phyloP scores from a whole-genome alignment of 2,113 vertebrate genomes.

The Helogale parvula region DNA sequence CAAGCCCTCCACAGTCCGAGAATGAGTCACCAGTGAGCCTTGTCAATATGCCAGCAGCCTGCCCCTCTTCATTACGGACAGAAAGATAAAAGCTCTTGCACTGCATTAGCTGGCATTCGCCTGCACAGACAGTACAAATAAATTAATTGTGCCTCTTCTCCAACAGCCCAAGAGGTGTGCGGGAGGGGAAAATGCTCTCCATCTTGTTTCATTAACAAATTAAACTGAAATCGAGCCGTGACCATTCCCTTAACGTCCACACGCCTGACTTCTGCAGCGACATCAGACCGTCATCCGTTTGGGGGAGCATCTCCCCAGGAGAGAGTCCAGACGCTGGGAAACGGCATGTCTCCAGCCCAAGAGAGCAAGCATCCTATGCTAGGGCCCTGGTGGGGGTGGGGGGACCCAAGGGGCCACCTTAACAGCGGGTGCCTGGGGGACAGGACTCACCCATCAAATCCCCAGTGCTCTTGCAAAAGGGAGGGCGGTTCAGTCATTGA shows the following conservation, averaged over 20 bases:
- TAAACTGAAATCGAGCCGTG: conserved; percentile 83
- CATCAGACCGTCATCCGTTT: not conserved
- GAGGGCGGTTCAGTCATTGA: conserved; percentile 1
- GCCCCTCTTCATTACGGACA: conserved; percentile 87
- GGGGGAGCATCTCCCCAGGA: not conserved
- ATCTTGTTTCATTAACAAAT: conserved; percentile 89
- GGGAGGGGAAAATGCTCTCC: conserved; percentile 80
- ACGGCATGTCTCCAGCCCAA: not conserved
- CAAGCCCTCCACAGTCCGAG: conserved; percentile 82
- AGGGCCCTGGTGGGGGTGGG: not conserved
- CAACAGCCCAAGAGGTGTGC: conserved; percentile 84
- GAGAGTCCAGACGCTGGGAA: not conserved
- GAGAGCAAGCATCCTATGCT: not conserved
- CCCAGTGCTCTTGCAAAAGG: not conserved
- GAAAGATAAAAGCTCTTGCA: conserved; percentile 89
- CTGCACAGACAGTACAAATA: conserved; percentile 88
- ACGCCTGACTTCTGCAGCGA: conserved; percentile 29
- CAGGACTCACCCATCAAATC: not conserved
- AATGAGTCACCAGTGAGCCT: conserved; percentile 85
- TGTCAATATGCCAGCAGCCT: conserved; percentile 85
- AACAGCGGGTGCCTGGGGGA: not conserved
- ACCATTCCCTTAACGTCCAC: conserved; percentile 72
- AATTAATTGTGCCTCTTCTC: conserved; percentile 89
- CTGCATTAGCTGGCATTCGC: conserved; percentile 87
- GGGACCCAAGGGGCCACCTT: not conserved